These are phyloP conservation scores for Emydoidea blandingii DNA, from an alignment of 2,797 vertebrate species.

Conservation along the genomic window DNA sequence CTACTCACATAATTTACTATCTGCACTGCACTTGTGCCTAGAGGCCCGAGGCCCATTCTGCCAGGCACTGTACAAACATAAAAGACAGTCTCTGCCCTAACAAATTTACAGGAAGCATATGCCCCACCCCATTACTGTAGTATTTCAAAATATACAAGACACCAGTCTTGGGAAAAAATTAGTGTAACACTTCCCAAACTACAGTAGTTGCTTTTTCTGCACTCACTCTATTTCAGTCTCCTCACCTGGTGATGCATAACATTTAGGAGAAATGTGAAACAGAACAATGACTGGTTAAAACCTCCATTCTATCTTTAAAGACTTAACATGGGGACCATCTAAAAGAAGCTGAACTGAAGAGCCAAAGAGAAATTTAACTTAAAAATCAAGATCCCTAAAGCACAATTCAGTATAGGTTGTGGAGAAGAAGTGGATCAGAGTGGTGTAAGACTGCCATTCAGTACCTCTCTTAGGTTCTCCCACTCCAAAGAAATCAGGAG, in stretches of 20 bases:
- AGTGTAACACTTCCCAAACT: slow-evolving; percentile 33
- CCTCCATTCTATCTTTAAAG: neutral
- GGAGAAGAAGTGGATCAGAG: neutral
- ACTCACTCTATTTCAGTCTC: neutral
- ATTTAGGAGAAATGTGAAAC: neutral
- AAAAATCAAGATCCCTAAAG: neutral
- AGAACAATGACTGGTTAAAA: neutral
- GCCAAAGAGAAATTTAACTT: neutral
- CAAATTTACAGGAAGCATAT: slow-evolving; percentile 1
- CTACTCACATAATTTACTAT: slow-evolving; percentile 20
- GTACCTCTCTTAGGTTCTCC: neutral
- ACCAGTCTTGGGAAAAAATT: slow-evolving; percentile 17
- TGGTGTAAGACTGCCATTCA: neutral
- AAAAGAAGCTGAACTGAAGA: neutral
- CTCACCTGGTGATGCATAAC: neutral
- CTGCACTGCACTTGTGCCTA: neutral
- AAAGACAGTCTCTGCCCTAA: slow-evolving; percentile 7
- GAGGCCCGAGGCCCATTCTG: neutral
- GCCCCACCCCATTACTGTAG: neutral
- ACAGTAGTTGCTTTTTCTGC: neutral
- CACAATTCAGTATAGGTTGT: neutral
- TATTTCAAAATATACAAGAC: slow-evolving; percentile 50
- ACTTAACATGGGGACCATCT: neutral
- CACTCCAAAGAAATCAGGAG: neutral
- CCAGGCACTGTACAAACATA: slow-evolving; percentile 31